Evolutionary conservation across 2,113 vertebrate species (phyloP).

Genomic region (Nestor notabilis): DNA sequence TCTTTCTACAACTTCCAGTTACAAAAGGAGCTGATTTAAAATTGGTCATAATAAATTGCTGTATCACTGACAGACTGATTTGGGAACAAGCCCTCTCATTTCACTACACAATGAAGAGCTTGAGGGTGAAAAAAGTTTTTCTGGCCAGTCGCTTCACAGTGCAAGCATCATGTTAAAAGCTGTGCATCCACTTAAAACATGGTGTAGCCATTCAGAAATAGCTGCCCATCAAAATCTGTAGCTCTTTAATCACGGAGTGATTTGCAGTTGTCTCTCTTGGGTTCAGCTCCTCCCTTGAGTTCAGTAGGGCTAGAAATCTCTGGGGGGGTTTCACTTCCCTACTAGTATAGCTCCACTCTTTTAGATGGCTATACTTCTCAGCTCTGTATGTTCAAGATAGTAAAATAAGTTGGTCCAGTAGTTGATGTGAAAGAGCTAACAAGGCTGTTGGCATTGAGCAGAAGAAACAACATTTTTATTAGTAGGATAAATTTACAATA

Average conservation of each 20-base stretch:
- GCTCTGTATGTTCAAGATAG: not conserved
- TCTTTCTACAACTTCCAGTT: not conserved
- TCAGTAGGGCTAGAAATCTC: not conserved
- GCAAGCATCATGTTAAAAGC: not conserved
- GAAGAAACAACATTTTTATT: not conserved
- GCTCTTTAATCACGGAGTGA: not conserved
- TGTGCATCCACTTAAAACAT: not conserved
- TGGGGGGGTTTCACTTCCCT: not conserved
- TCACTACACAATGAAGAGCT: not conserved
- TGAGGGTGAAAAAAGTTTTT: not conserved
- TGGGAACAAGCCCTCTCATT: not conserved
- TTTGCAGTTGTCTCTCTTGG: not conserved
- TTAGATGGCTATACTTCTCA: not conserved
- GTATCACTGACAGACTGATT: not conserved
- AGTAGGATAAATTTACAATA: not conserved
- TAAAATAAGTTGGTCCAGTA: not conserved
- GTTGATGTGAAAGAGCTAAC: not conserved
- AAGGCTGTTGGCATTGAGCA: not conserved
- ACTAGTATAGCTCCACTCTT: not conserved
- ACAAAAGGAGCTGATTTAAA: not conserved
- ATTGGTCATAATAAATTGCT: not conserved
- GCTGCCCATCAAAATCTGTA: not conserved
- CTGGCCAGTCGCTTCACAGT: not conserved
- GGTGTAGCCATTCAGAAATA: not conserved
- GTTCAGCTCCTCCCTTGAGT: not conserved